A percentile compares a stretch with the other conserved stretches of the same genome.
These are phyloP conservation scores for Cheilosia vernalis DNA, from an alignment of 2,888 invertebrate genomes.

Conservation along the genomic window DNA sequence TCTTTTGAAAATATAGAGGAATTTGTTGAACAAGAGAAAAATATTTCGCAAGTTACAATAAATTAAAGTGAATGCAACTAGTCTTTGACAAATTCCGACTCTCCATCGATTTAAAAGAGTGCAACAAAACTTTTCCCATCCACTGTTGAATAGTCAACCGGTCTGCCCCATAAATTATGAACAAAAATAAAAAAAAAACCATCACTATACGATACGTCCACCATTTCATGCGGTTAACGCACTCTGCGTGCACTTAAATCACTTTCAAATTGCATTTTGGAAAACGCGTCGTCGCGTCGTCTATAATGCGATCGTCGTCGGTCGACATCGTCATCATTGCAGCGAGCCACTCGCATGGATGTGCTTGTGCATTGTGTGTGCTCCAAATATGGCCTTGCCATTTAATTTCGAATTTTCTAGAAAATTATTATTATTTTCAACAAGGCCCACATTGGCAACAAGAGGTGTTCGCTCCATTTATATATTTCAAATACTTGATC, in stretches of 20 bases:
- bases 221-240: conserved; percentile 50
- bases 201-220: conserved; percentile 22
- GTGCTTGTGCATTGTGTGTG: conserved; percentile 32
- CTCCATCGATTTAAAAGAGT: too few species aligned
- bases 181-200: conserved; percentile 13
- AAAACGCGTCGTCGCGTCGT: conserved; percentile 29
- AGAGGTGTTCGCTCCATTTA: conserved; percentile 57
- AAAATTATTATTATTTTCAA: conserved; percentile 68
- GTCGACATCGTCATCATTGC: conserved; percentile 1
- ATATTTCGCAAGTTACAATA: too few species aligned
- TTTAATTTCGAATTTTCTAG: conserved; percentile 45
- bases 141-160: conserved; percentile 34
- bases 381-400: conserved; percentile 57
- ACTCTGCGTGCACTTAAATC: conserved; percentile 56
- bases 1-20: too few species aligned
- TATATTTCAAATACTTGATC: conserved; percentile 59
- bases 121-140: conserved; percentile 4
- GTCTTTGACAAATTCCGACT: too few species aligned
- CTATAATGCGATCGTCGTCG: conserved; percentile 1
- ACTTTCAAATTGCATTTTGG: conserved; percentile 64
- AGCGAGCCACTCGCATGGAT: conserved; percentile 23
- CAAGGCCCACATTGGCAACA: conserved; percentile 16
- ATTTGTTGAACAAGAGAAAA: too few species aligned
- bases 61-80: too few species aligned
- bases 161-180: conserved; percentile 9